Conservation (phyloP, 2,113 vertebrate species). For the Pachyramphus minor region DNA sequence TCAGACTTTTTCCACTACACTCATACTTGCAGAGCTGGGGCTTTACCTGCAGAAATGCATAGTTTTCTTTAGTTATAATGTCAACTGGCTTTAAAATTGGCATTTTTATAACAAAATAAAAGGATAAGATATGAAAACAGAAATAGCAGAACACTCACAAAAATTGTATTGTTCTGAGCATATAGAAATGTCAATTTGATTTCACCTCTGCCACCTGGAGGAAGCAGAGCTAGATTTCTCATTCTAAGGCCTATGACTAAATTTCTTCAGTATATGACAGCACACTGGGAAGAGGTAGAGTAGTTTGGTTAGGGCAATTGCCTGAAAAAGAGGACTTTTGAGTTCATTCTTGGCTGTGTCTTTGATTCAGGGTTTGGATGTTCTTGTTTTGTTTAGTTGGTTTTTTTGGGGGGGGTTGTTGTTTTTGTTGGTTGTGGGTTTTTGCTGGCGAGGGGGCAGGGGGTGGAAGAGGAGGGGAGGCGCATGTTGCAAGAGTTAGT, state of each 20-base stretch:
- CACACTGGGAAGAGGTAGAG: background rate
- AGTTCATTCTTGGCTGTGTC: background rate
- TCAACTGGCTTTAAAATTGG: background rate
- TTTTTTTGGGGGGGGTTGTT: background rate
- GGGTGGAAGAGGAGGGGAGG: too few species aligned
- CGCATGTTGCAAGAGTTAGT: background rate
- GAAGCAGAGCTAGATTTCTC: background rate
- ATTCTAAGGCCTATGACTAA: background rate
- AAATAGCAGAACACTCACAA: background rate
- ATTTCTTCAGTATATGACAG: background rate
- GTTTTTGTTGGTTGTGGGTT: background rate
- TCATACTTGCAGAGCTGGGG: background rate
- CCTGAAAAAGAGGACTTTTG: background rate
- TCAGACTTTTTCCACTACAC: background rate
- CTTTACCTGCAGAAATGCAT: background rate
- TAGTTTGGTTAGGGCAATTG: background rate
- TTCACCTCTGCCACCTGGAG: conserved; percentile 6
- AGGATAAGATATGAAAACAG: background rate
- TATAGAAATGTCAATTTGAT: background rate
- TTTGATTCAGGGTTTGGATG: background rate
- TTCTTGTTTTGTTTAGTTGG: background rate
- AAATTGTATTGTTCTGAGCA: background rate
- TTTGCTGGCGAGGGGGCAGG: accelerated
- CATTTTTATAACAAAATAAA: background rate
- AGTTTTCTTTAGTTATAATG: background rate